Evolutionary conservation across 2,888 invertebrate genomes (phyloP).

Genomic region (Dexiosoma caninum): DNA sequence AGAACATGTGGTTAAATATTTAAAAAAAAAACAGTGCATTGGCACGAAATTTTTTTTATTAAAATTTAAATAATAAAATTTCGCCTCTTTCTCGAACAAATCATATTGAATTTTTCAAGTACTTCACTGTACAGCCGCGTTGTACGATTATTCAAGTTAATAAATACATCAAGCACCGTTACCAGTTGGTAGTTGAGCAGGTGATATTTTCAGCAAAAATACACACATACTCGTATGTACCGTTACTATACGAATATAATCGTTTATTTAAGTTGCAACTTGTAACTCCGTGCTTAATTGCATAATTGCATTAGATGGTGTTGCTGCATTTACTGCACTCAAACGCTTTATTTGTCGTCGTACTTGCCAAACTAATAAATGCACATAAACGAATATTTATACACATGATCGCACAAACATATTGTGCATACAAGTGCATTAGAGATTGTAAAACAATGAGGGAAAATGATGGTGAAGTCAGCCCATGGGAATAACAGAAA

Average conservation of each 20-base stretch:
- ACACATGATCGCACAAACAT: neutral
- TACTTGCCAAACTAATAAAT: slow-evolving; percentile 1
- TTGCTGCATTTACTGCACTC: slow-evolving; percentile 18
- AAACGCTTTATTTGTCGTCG: neutral
- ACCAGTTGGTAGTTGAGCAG: neutral
- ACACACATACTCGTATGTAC: neutral
- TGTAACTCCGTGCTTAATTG: slow-evolving; percentile 50
- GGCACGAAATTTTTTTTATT: no score
- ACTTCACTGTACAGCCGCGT: neutral
- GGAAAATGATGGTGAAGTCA: neutral
- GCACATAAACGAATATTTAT: neutral
- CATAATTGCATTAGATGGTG: slow-evolving; percentile 53
- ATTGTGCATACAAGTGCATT: neutral
- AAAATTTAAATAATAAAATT: no score
- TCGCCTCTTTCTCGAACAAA: no score
- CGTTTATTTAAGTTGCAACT: slow-evolving; percentile 30
- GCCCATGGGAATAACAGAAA: no score
- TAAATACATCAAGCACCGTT: neutral
- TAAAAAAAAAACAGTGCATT: no score
- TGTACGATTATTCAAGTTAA: neutral
- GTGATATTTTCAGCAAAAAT: neutral
- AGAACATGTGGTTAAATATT: no score
- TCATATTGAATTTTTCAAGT: neutral
- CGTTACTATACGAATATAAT: neutral
- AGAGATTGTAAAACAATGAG: neutral